Base-by-base conservation (phyloP, 2,797 vertebrate species). In the Myotis planiceps region DNA sequence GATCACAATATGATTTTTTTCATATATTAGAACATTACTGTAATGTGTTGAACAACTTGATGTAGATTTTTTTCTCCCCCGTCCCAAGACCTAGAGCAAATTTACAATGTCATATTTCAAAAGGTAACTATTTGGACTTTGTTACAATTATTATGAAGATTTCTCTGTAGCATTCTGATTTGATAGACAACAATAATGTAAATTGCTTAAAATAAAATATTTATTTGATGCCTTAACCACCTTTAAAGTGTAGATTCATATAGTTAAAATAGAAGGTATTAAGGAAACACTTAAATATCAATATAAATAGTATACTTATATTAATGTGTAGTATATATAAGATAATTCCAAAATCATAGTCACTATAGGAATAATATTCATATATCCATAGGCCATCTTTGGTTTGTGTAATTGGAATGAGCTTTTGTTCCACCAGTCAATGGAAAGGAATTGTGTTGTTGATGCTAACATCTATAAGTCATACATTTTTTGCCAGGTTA, bases 31-130 rank as follows among this genome's bases (percentile, higher is more conserved):
- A 96, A 89, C 19, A 32, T 78, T 94, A 80, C 0, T 2, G 47
- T 53, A n/a, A 83, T 83, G 87, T 69, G 25, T 92, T 97, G 80
- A 96, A 87, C 16, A 96, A 92, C 42, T 92, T 90, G 42, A 94
- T 53, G 94, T 92, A 90, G 51, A 74, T 84, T 39, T 69, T 93
- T 95, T 19, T 9, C 19, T 21, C 1, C 0, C 32, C 27, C 5
- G 3, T 25, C 0, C 60, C 10, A 92, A 42, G n/a, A 25, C 85
- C 72, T 60, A 69, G 58, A 96, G 13, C 16, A 84, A 74, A 89
- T 96, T 92, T 87, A n/a, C 39, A 95, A 32, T 74, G 25, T n/a
- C 69, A 6, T 27, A 94, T 88, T 87, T 95, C 23, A 95, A 96
- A 97, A 72, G 79, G 81, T 39, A 96, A 93, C 92, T 90, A 3